Conservation (phyloP, 2,113 vertebrate species). For the Siphamia tubifer region DNA sequence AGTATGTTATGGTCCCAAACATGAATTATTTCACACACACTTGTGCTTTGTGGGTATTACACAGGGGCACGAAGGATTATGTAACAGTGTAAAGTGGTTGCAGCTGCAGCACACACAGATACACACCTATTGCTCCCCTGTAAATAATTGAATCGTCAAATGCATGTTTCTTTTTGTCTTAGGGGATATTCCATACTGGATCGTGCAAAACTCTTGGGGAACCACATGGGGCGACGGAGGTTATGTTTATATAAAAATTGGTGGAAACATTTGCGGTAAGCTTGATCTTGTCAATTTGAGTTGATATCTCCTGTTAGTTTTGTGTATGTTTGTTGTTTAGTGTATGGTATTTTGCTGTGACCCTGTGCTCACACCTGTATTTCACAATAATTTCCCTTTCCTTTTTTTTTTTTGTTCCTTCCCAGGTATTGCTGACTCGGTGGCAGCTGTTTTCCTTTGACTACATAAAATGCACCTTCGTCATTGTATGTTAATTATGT, state of each 20-base stretch:
- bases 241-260: constrained; percentile 89
- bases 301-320: neutral
- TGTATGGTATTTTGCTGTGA: neutral
- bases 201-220: constrained; percentile 93
- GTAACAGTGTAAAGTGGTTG: constrained; percentile 28
- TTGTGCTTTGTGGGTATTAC: constrained; percentile 23
- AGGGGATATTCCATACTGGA: constrained; percentile 90
- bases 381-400: constrained; percentile 12
- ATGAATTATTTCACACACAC: constrained; percentile 17
- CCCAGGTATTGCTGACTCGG: constrained; percentile 87
- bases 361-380: neutral
- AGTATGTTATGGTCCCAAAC: neutral
- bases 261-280: constrained; percentile 88
- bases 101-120: constrained; percentile 1
- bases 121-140: neutral
- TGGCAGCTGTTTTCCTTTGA: constrained; percentile 85
- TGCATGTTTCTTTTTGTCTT: constrained; percentile 23
- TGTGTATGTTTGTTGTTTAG: neutral
- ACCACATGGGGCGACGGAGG: constrained; percentile 86
- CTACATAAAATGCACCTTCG: neutral
- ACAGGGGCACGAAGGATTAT: constrained; percentile 30
- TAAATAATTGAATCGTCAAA: constrained; percentile 42
- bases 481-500: too few relatives aligned
- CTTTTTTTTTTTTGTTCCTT: constrained; percentile 3
- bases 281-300: constrained; percentile 7